Conservation (phyloP, 1,140 invertebrate genomes). For the Scaptomyza montana region DNA sequence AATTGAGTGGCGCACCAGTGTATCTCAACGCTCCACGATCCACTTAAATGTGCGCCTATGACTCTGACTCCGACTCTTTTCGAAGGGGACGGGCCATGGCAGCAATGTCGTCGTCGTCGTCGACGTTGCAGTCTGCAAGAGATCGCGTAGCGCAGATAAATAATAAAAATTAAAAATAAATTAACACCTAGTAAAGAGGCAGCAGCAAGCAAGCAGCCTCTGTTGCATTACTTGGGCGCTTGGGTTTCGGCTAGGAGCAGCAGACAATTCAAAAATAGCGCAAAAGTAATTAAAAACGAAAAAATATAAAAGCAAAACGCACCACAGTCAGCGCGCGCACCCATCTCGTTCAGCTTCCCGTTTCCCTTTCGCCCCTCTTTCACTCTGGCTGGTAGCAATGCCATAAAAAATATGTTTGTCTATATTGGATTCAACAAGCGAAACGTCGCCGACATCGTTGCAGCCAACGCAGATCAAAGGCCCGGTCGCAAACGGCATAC, state of each 20-base stretch:
- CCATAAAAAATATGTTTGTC: slow-evolving; percentile 56
- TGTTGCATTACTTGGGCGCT: slow-evolving; percentile 27
- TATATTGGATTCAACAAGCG: slow-evolving; percentile 78
- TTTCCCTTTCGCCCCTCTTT: neutral
- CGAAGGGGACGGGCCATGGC: slow-evolving; percentile 37
- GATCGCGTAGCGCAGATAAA: slow-evolving; percentile 72
- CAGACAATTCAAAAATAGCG: slow-evolving; percentile 77
- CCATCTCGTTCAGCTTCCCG: slow-evolving; percentile 7
- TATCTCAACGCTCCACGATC: slow-evolving; percentile 19
- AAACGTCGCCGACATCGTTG: slow-evolving; percentile 45
- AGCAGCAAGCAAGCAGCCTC: slow-evolving; percentile 1
- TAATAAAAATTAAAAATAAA: slow-evolving; percentile 83
- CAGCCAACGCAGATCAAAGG: slow-evolving; percentile 64
- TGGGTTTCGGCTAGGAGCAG: slow-evolving; percentile 24
- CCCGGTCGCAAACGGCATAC: slow-evolving; percentile 16
- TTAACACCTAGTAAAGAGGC: slow-evolving; percentile 80
- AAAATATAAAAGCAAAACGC: slow-evolving; percentile 69
- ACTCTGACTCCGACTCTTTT: slow-evolving; percentile 20
- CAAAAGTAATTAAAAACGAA: slow-evolving; percentile 79
- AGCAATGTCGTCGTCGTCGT: slow-evolving; percentile 4
- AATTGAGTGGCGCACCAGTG: slow-evolving; percentile 33
- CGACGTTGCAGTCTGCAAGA: slow-evolving; percentile 28
- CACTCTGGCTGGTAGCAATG: neutral
- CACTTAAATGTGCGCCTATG: slow-evolving; percentile 23
- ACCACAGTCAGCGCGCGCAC: neutral